A percentile compares a stretch with the other conserved stretches of the same genome.
Conservation (phyloP, 1,140 invertebrate genomes). For the Lepeophtheirus salmonis region DNA sequence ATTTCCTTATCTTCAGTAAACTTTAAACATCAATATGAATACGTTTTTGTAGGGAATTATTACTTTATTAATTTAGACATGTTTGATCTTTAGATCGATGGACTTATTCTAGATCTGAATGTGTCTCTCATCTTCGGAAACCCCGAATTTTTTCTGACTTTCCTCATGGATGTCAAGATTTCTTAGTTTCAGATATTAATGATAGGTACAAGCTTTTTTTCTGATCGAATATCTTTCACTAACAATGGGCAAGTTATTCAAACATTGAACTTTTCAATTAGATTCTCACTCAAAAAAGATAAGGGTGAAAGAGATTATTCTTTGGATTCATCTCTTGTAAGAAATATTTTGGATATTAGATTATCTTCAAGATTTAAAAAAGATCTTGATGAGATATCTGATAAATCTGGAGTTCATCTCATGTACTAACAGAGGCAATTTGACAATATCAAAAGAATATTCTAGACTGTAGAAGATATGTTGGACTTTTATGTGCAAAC, state of each 20-base stretch:
- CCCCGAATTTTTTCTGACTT: neutral
- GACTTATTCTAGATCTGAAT: constrained; percentile 28
- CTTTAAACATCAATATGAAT: neutral
- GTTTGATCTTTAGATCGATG: constrained; percentile 79
- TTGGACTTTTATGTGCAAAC: constrained; percentile 59
- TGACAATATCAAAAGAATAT: constrained; percentile 86
- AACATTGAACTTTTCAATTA: neutral
- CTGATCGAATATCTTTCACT: neutral
- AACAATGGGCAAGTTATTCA: neutral
- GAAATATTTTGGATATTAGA: constrained; percentile 79
- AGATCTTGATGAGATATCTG: constrained; percentile 78
- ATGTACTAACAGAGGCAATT: constrained; percentile 64
- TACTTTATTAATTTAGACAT: constrained; percentile 79
- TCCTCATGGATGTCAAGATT: neutral
- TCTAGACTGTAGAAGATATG: constrained; percentile 77
- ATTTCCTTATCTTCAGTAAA: constrained; percentile 46
- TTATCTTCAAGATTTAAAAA: constrained; percentile 71
- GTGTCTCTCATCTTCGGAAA: neutral
- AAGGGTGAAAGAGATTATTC: constrained; percentile 55
- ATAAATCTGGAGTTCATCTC: constrained; percentile 54
- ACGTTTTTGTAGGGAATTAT: constrained; percentile 86
- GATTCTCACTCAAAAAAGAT: neutral
- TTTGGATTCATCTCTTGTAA: constrained; percentile 66
- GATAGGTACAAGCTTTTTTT: constrained; percentile 6
- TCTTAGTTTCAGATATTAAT: constrained; percentile 8